Evolutionary conservation across 2,113 vertebrate species (phyloP), one percentile per base, ranked within the genome.

Genomic region (Litocranius walleri): DNA sequence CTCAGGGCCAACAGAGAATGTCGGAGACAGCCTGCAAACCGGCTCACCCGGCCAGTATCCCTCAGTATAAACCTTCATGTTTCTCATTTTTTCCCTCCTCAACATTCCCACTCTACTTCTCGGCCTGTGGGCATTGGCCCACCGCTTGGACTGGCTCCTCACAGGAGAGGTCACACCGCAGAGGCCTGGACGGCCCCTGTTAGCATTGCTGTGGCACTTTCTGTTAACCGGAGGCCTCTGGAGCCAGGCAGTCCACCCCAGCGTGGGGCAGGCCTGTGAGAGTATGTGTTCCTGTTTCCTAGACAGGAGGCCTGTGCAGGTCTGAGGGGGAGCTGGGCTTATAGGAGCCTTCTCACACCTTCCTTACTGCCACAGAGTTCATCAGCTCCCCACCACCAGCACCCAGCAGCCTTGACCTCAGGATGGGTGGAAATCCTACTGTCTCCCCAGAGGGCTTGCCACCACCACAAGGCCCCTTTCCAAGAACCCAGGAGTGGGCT

Each of bases 161-260:
- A 94, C 78, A 59, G 83, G 88, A 90, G 92, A 95, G 92, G 82
- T 95, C 90, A 93, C 5, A 64, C 84, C 57, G 0, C 95, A 96
- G 95, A 91, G 89, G 82, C 91, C 94, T 88, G 86, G 86, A 56
- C 0, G 0, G 64, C n/a, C 82, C 43, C 64, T 61, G 64, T 95
- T 91, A 87, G 89, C 88, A 78, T 81, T 67, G 82, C 92, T 67
- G 87, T 88, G 91, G 81, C 71, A 36, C 64, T 78, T 88, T 78
- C 74, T 86, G 92, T 87, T 85, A 61, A 83, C 3, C 0, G n/a
- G 61, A 93, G 87, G 45, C 59, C 67, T 45, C 78, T 52, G 62
- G 59, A 78, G 50, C 85, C 21, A 23, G 61, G 61, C 3, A 1
- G 21, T n/a, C 11, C 15, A 2, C 27, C 61, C 62, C 67, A 10